Percentiles rank a stretch among this genome's conserved stretches.
Evolutionary conservation across 2,888 invertebrate genomes (phyloP).

Genomic region (Sinopyrophorus schimmeli): DNA sequence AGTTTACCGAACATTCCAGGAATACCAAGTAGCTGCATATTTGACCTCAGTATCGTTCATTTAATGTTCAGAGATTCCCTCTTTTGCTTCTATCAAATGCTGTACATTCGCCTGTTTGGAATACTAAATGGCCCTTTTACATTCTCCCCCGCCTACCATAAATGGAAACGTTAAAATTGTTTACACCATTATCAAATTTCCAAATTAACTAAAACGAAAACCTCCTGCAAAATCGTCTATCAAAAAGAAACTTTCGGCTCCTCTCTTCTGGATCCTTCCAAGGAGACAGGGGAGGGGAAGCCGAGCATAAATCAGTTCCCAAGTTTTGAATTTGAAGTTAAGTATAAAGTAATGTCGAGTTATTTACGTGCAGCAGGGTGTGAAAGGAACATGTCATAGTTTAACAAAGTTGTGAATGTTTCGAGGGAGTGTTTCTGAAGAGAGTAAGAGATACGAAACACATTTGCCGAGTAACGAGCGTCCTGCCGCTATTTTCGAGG

Average conservation of each 20-base stretch:
- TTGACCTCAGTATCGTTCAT: slow-evolving; percentile 44
- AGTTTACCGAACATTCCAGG: slow-evolving; percentile 46
- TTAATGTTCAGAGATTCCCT: slow-evolving; percentile 46
- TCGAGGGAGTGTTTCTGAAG: slow-evolving; percentile 17
- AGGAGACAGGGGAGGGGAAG: neutral
- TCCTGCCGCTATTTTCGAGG: slow-evolving; percentile 26
- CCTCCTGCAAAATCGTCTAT: too few species aligned
- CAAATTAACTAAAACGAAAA: too few species aligned
- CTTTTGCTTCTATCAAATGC: slow-evolving; percentile 45
- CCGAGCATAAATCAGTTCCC: slow-evolving; percentile 9
- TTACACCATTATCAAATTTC: slow-evolving; percentile 19
- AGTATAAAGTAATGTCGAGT: slow-evolving; percentile 20
- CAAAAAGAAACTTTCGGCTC: too few species aligned
- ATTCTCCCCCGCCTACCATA: slow-evolving; percentile 20
- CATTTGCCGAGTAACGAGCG: slow-evolving; percentile 31
- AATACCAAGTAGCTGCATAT: slow-evolving; percentile 45
- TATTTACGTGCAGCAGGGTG: slow-evolving; percentile 21
- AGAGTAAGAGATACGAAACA: slow-evolving; percentile 32
- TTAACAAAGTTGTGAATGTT: slow-evolving; percentile 18
- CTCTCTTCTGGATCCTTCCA: too few species aligned
- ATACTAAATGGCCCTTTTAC: slow-evolving; percentile 36
- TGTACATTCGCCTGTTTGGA: slow-evolving; percentile 36
- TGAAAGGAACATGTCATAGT: slow-evolving; percentile 24
- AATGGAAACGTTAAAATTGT: slow-evolving; percentile 20
- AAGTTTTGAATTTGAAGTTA: slow-evolving; percentile 14